Evolutionary conservation across 2,797 vertebrate genomes (phyloP).

Genomic region (Notamacropus eugenii): DNA sequence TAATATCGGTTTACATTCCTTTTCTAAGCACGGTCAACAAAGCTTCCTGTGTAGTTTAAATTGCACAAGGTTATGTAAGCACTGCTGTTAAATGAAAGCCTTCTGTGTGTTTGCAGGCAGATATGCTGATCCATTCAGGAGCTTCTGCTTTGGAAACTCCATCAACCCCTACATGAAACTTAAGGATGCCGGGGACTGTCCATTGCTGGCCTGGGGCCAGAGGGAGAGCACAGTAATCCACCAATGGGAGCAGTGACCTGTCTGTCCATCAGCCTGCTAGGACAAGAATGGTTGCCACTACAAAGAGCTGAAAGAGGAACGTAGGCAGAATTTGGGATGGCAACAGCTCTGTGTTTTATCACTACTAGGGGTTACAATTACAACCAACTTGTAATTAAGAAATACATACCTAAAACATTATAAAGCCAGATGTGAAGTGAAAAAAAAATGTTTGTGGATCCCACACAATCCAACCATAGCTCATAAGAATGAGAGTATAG

Average conservation of each 20-base stretch:
- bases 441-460: neutral
- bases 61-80: conserved; percentile 10
- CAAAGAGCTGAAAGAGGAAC: neutral
- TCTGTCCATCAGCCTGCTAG: neutral
- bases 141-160: neutral
- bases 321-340: neutral
- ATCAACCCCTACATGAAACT: neutral
- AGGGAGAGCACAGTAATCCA: neutral
- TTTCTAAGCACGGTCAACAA: neutral
- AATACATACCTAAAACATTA: neutral
- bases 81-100: neutral
- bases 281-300: neutral
- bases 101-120: fast-evolving
- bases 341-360: neutral
- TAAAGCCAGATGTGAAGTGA: neutral
- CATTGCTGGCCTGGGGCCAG: neutral
- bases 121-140: neutral
- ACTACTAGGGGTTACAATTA: neutral
- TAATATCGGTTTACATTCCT: conserved; percentile 22
- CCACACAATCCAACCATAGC: neutral
- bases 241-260: neutral
- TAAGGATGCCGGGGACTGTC: neutral
- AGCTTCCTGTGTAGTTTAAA: conserved; percentile 3
- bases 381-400: neutral
- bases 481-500: neutral